phyloP scores from a whole-genome alignment of 2,888 invertebrate species.

The Tethea ocularis region DNA sequence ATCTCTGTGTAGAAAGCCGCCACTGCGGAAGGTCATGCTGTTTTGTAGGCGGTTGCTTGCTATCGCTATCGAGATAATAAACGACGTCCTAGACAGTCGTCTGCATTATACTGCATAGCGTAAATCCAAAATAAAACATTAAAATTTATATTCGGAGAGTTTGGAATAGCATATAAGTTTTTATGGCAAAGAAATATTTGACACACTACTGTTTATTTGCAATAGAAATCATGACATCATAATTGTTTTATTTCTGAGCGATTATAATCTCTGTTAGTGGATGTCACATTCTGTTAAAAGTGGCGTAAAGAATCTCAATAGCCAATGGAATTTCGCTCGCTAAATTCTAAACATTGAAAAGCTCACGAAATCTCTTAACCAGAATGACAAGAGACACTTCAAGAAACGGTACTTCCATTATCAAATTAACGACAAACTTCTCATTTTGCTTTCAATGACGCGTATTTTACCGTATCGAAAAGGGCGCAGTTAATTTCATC shows the following conservation, averaged over 20 bases:
- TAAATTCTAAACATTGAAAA: neutral
- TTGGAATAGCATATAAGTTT: neutral
- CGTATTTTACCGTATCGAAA: constrained; percentile 42
- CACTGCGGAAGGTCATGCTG: constrained; percentile 16
- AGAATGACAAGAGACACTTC: constrained; percentile 17
- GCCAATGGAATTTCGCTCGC: neutral
- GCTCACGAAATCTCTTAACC: constrained; percentile 6
- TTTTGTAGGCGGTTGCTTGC: constrained; percentile 8
- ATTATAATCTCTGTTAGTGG: no score
- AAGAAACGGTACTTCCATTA: constrained; percentile 50
- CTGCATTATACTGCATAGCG: neutral
- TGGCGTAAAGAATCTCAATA: neutral
- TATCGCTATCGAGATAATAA: constrained; percentile 1
- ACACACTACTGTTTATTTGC: no score
- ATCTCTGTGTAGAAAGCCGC: constrained; percentile 42
- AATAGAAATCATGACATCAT: no score
- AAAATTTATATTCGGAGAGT: neutral
- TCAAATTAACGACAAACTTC: constrained; percentile 37
- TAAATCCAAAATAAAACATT: neutral
- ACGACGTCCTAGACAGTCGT: neutral
- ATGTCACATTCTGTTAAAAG: no score
- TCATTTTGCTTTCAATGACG: constrained; percentile 35
- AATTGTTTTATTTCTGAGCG: no score
- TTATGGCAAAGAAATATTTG: no score
- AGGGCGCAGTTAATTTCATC: constrained; percentile 52